These are phyloP conservation scores for Melanargia galathea DNA, from an alignment of 2,888 invertebrate species.

Conservation along the genomic window DNA sequence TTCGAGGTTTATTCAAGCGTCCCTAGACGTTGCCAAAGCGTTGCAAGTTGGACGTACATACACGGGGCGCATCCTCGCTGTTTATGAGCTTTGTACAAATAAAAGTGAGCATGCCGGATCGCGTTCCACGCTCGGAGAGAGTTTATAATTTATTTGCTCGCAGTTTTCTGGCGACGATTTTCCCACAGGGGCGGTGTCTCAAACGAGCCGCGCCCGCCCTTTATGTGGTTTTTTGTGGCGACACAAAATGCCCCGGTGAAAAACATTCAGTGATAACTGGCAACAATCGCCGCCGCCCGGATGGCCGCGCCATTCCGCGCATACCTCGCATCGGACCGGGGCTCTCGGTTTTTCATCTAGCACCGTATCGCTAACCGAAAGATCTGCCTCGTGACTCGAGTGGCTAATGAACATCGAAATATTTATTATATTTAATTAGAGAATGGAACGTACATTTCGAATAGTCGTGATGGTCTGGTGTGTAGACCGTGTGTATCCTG, in stretches of 20 bases:
- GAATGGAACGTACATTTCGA: constrained; percentile 13
- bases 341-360: constrained; percentile 77
- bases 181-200: constrained; percentile 81
- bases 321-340: constrained; percentile 71
- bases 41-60: no score
- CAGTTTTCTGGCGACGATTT: constrained; percentile 81
- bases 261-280: constrained; percentile 83
- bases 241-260: constrained; percentile 79
- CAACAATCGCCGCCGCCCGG: constrained; percentile 82
- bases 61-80: constrained; percentile 43
- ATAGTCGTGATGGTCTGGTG: constrained; percentile 12
- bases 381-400: constrained; percentile 51
- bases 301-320: constrained; percentile 79
- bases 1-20: no score
- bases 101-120: constrained; percentile 56
- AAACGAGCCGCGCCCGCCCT: constrained; percentile 80
- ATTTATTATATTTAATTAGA: constrained; percentile 46
- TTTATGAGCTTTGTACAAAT: constrained; percentile 44
- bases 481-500: constrained; percentile 7
- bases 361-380: constrained; percentile 58
- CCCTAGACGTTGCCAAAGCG: no score
- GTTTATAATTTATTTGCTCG: constrained; percentile 81
- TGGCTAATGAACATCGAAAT: constrained; percentile 47
- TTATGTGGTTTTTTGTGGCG: constrained; percentile 81
- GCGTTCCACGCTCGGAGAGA: constrained; percentile 75